Evolutionary conservation across 2,113 vertebrate species (phyloP).

Genomic region (Spilogale gracilis): DNA sequence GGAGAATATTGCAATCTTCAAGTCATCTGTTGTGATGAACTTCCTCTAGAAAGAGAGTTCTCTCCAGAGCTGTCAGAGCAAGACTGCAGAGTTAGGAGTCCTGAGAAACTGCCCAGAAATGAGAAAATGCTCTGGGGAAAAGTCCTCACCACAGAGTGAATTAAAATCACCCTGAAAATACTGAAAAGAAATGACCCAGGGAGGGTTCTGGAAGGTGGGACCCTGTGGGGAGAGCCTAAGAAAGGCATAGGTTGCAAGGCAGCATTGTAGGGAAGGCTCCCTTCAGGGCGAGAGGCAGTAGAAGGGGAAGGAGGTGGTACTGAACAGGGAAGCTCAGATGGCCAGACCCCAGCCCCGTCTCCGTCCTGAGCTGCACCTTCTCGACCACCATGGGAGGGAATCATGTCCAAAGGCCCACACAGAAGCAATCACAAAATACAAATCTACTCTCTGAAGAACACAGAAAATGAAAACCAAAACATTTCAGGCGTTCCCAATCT

Average conservation of each 20-base stretch:
- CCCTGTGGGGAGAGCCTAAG: not conserved
- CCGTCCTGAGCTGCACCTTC: not conserved
- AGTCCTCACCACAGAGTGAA: not conserved
- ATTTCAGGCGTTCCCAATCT: not conserved
- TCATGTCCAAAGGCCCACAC: fast-evolving
- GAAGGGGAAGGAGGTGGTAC: not conserved
- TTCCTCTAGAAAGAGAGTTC: too few species aligned
- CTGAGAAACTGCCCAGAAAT: not conserved
- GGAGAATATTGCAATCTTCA: fast-evolving
- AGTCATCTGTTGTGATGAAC: not conserved
- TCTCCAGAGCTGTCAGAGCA: fast-evolving
- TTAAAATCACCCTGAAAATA: not conserved
- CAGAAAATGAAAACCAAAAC: not conserved
- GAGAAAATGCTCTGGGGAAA: not conserved
- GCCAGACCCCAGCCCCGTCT: fast-evolving
- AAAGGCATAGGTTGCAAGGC: not conserved
- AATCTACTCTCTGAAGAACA: not conserved
- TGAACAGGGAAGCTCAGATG: too few species aligned
- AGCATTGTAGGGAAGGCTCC: not conserved
- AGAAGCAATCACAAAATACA: fast-evolving
- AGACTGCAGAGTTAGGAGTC: not conserved
- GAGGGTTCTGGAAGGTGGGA: fast-evolving
- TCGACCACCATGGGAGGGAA: not conserved
- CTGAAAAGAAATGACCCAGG: not conserved
- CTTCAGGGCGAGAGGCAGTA: fast-evolving